Evolutionary conservation across 2,113 vertebrate species (phyloP), one percentile per base, ranked within the genome.

Genomic region (Rallus limicola): DNA sequence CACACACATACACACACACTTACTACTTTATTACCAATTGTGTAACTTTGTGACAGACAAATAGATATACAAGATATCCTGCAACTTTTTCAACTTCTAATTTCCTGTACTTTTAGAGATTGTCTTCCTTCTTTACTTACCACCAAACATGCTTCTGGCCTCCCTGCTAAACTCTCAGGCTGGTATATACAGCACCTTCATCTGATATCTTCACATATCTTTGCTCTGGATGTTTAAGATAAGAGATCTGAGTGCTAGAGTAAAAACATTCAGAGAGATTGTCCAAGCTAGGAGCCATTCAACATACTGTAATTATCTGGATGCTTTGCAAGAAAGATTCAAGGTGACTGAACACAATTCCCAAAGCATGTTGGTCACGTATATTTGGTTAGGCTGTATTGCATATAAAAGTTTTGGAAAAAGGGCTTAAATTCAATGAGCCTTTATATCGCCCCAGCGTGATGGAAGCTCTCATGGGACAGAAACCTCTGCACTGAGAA

Each of bases 401-500:
- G 26, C 23, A 9, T 19, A 52, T 33, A 53, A 70, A 82, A 71
- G 13, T 0, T 4, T 52, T 21, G 13, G 33, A 21, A 50, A 82
- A 67, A 67, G 8, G 9, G 8, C 24, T 87, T 67, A 26, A 56
- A 14, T 23, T 77, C 64, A 59, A 9, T 14, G 18, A 69, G 25
- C 9, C 2, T 55, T 84, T 76, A 19, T 7, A 36, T 26, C 18
- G 16, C 70, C 19, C 17, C 38, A 69, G 40, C 63, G 16, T 17
- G 58, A 44, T 23, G 13, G 67, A 70, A 77, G 6, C 9, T 55
- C 8, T 55, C 1, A 1, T 2, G 10, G 58, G 7, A 9, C 46
- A 67, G 23, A 10, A 33, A 4, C 23, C 6, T 0, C 13, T 8
- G 10, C 3, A 2, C 14, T 10, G 2, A 71, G 31, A 50, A 72